Base-by-base conservation (phyloP, 2,888 invertebrate genomes). In the Argyra leucocephala region DNA sequence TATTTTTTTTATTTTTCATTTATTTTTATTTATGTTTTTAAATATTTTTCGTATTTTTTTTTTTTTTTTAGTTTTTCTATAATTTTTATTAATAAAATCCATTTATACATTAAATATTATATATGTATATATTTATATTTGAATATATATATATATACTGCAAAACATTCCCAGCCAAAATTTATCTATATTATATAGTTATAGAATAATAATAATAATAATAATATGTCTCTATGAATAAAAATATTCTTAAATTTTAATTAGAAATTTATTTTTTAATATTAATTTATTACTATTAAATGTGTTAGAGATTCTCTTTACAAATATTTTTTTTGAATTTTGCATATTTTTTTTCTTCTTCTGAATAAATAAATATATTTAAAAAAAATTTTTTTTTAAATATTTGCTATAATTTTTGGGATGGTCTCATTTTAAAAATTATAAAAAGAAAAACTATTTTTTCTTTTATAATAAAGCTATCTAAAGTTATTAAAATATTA, bases 241-340 rank as follows among this genome's bases (percentile, higher is more conserved):
- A 48, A 48, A 48, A 12, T 48, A n/a, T 48, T 48, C 48, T 48
- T 48, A 48, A n/a, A 31, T 31, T n/a, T 48, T 48, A 48, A 48
- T 48, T 18, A 7, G 5, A 31, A 31, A 31, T 15, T 37, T 37
- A 37, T 37, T 10, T 37, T 48, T 6, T 31, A 31, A 10, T 48
- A 3, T 18, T 48, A 48, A n/a, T 48, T 6, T 48, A 48, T 15
- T n/a, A 48, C 18, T 18, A 18, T 18, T 3, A 48, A 18, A 48
- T 48, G 48, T 48, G 48, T 48, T 48, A 48, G 48, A 48, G 48
- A 48, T 48, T 48, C 48, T 48, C 48, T 48, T 48, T 48, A 48
- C 48, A 48, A 48, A 48, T 48, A 48, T 48, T 48, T 48, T n/a
- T 48, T 48, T 48, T 48, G 48, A 48, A 48, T 48, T 48, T 48